Base-by-base conservation (phyloP, 1,140 invertebrate genomes). In the Orchesella cincta region DNA sequence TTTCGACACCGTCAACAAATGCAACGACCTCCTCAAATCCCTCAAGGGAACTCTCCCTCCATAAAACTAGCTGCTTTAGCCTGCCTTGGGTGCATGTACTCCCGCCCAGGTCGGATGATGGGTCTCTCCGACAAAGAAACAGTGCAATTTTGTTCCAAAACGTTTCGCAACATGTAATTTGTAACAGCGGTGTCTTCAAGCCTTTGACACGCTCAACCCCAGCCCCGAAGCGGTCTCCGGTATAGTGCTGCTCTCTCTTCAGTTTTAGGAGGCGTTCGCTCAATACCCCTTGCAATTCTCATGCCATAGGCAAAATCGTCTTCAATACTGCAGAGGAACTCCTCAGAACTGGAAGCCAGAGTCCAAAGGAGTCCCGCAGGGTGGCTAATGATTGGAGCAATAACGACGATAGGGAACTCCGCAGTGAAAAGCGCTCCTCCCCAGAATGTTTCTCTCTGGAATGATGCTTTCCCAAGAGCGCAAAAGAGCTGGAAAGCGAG, bases 101-200 rank as follows among this genome's bases (percentile, higher is more conserved):
- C 98, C 85, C 97, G 95, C 85, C 87, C 99, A 14, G 97, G 98
- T 1, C 87, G 98, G 79, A 98, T 99, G 96, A 98, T 98, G 92
- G 98, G 97, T 0, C 88, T 97, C 79, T 98, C 96, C 0, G 99
- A 98, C 85, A 97, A 99, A 85, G 97, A 99, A 84, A 98, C 97
- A 1, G 94, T 98, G 16, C 91, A 94, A 81, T 93, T 97, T 74
- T 87, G 99, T 8, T 91, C 97, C 64, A 94, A 96, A 81, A 95
- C 94, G 3, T 87, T 98, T 64, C 91, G 94, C 83, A 98, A 93
- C 87, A 94, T 95, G 2, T 98, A 99, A 88, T 98, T 96, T 0
- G 96, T 97, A 85, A 93, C 92, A 76, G 33, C 85, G 87, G 62
- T 96, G 93, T 83, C 89, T 95, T 5, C 92, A 94, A 79, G 90